Conservation (phyloP, 2,113 vertebrate genomes). For the Opisthocomus hoazin region DNA sequence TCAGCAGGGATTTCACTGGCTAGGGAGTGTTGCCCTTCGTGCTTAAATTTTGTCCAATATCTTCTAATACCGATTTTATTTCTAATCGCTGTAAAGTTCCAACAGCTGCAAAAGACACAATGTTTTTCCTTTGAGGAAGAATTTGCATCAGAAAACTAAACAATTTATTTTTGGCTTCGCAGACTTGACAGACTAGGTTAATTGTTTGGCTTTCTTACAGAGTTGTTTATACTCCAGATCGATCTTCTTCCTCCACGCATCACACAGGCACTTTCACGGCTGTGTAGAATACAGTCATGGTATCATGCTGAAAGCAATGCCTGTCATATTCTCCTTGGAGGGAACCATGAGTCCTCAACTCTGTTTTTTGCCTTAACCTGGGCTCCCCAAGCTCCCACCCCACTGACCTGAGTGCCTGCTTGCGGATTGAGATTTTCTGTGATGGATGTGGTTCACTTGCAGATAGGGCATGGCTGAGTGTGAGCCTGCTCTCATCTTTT, state of each 20-base stretch:
- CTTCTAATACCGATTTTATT: not conserved
- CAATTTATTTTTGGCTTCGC: not conserved
- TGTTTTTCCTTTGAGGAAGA: not conserved
- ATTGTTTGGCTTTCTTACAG: not conserved
- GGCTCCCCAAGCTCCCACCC: not conserved
- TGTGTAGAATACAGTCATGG: not conserved
- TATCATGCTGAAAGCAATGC: not conserved
- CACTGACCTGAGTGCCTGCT: not conserved
- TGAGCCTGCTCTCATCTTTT: not conserved
- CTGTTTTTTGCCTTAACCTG: not conserved
- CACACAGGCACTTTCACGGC: not conserved
- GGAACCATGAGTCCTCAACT: not conserved
- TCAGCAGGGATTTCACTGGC: not conserved
- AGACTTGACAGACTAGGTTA: not conserved
- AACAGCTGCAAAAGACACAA: not conserved
- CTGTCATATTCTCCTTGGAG: not conserved
- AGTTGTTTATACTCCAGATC: not conserved
- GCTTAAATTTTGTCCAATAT: not conserved
- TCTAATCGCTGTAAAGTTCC: not conserved
- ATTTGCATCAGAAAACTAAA: not conserved
- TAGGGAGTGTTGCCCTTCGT: not conserved
- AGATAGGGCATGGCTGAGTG: not conserved
- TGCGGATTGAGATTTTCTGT: not conserved
- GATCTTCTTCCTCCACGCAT: not conserved
- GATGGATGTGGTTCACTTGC: not conserved